Evolutionary conservation across 2,113 vertebrate genomes (phyloP), one percentile per base, ranked within the genome.

Genomic region (Speoplatyrhinus poulsoni): DNA sequence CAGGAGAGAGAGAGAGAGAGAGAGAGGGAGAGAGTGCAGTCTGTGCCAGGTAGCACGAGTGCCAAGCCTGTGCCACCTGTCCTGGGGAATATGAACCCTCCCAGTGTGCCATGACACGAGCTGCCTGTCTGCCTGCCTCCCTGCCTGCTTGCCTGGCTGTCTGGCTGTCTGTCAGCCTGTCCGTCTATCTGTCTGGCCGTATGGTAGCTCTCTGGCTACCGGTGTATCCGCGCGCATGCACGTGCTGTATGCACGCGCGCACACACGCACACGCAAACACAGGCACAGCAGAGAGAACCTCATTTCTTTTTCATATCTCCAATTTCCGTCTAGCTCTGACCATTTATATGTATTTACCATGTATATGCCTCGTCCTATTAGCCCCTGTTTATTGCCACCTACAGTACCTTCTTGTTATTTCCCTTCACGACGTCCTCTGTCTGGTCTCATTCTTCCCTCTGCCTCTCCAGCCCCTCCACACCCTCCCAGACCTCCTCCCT

Each of bases 61-160:
- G 86, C 81, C 86, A 87, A 86, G 81, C 86, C 84, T 80, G 74
- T 79, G 75, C 87, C 90, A 90, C 88, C 89, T 90, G 87, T 87
- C 88, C 85, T 67, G 65, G 84, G 82, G 84, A 90, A 86, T 85
- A 88, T 72, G 81, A 87, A 82, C 82, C 67, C 86, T 84, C 88
- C 81, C 86, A 81, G 79, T 82, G 88, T 86, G 90, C 80, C 78
- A 69, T 84, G 79, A 84, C 86, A 81, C 84, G 84, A 83, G 77
- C 84, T 88, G 82, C 56, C 73, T 76, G 84, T 86, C 77, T 75
- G 83, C 73, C 70, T 76, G 75, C 67, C 74, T 81, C 83, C 72
- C 84, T 82, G 41, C 73, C 70, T 76, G 75, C 67, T 72, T 81
- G 85, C 72, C 84, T 82, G 41, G 4, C 76, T 82, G 82, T 66